A percentile compares a stretch with the other conserved stretches of the same genome.
Evolutionary conservation across 2,113 vertebrate species (phyloP).

Genomic region (Callipepla squamata): DNA sequence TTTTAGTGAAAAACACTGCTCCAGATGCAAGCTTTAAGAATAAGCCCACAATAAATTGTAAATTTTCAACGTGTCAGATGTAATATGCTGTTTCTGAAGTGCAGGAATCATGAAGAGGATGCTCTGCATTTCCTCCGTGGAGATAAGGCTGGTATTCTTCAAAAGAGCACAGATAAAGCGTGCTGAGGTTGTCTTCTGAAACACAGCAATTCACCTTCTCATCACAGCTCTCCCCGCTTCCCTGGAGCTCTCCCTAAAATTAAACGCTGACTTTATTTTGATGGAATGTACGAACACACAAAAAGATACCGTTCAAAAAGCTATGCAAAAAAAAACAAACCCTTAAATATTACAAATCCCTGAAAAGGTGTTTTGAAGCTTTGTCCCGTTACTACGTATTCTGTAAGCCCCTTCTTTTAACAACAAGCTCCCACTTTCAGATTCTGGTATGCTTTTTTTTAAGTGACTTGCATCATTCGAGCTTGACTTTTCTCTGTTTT

Average conservation of each 20-base stretch:
- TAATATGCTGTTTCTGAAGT: background rate
- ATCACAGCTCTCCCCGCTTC: background rate
- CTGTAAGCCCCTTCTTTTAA: background rate
- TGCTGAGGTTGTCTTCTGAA: background rate
- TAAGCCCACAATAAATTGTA: constrained; percentile 13
- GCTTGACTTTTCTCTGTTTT: background rate
- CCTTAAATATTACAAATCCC: background rate
- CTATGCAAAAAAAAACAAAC: background rate
- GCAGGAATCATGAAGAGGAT: background rate
- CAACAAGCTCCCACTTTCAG: background rate
- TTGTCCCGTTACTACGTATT: background rate
- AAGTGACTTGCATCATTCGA: background rate
- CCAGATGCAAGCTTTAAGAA: constrained; percentile 14
- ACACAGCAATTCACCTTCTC: background rate
- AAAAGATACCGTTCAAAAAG: background rate
- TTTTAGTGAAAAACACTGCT: constrained; percentile 39
- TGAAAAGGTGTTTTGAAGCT: background rate
- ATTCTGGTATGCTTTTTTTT: background rate
- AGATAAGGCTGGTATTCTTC: constrained; percentile 42
- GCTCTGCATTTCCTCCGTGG: background rate
- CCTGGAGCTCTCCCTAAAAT: constrained; percentile 12
- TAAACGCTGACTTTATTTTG: background rate
- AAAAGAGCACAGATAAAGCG: constrained; percentile 20
- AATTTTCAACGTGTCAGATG: background rate
- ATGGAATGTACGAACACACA: background rate